Conservation (phyloP, 2,888 invertebrate genomes). For the Hofmannophila pseudospretella region DNA sequence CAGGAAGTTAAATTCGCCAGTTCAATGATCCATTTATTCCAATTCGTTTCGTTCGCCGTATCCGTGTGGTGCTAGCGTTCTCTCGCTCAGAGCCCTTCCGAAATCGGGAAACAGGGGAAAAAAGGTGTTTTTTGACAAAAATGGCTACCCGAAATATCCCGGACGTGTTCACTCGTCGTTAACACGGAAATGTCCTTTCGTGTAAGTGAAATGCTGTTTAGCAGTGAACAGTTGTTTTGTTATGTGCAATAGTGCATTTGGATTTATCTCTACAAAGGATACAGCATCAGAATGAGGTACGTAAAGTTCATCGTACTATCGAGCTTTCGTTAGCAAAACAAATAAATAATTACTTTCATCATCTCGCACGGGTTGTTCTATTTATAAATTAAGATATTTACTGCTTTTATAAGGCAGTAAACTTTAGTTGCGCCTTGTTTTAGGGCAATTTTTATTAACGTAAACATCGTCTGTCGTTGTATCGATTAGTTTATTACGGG, state of each 20-base stretch:
- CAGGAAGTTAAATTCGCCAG: slow-evolving; percentile 19
- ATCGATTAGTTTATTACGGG: slow-evolving; percentile 63
- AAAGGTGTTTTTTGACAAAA: slow-evolving; percentile 65
- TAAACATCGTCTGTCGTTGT: slow-evolving; percentile 59
- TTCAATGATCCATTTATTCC: slow-evolving; percentile 56
- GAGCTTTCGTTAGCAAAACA: slow-evolving; percentile 70
- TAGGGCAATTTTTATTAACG: slow-evolving; percentile 44
- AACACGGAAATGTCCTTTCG: slow-evolving; percentile 57
- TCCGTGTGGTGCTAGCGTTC: slow-evolving; percentile 50
- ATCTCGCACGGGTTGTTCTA: slow-evolving; percentile 55
- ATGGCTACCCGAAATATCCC: slow-evolving; percentile 64
- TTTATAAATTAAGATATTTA: slow-evolving; percentile 55
- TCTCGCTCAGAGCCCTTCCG: slow-evolving; percentile 49
- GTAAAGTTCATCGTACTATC: slow-evolving; percentile 65
- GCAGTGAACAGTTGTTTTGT: slow-evolving; percentile 73
- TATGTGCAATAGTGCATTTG: slow-evolving; percentile 70
- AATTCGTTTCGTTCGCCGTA: slow-evolving; percentile 38
- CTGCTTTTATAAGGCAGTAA: slow-evolving; percentile 23
- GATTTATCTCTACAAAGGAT: slow-evolving; percentile 72
- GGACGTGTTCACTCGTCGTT: slow-evolving; percentile 53
- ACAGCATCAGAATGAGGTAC: slow-evolving; percentile 71
- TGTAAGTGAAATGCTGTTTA: slow-evolving; percentile 66
- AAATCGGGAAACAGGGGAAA: slow-evolving; percentile 61
- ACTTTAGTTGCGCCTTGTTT: slow-evolving; percentile 31
- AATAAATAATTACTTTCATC: slow-evolving; percentile 61